These are phyloP conservation scores for Neria commutata DNA, from an alignment of 2,888 invertebrate genomes.

Conservation along the genomic window DNA sequence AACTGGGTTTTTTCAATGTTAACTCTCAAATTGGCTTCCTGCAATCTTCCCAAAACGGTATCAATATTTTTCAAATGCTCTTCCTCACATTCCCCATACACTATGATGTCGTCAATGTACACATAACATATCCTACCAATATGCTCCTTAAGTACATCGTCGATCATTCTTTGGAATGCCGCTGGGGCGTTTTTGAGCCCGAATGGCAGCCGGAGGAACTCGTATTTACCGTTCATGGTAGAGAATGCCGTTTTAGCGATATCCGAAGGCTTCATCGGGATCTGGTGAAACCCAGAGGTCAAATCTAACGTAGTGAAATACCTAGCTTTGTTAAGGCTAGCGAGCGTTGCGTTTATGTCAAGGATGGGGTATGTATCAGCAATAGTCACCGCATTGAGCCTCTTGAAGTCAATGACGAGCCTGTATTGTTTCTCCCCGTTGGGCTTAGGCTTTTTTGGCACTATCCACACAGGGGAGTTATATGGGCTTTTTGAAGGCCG, in stretches of 20 bases:
- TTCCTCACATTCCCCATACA: slow-evolving; percentile 26
- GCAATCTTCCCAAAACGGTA: slow-evolving; percentile 19
- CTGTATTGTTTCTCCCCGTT: slow-evolving; percentile 9
- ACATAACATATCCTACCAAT: slow-evolving; percentile 23
- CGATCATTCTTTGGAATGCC: slow-evolving; percentile 21
- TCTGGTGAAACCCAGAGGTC: slow-evolving; percentile 21
- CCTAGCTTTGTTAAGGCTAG: slow-evolving; percentile 17
- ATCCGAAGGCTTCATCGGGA: slow-evolving; percentile 9
- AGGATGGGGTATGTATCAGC: slow-evolving; percentile 25
- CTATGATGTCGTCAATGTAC: slow-evolving; percentile 31
- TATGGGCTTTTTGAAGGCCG: slow-evolving; percentile 19
- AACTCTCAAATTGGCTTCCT: slow-evolving; percentile 26
- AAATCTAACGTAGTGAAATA: slow-evolving; percentile 19
- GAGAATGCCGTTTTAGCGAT: slow-evolving; percentile 24
- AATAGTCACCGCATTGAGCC: slow-evolving; percentile 20
- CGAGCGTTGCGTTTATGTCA: slow-evolving; percentile 16
- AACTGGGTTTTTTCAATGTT: slow-evolving; percentile 26
- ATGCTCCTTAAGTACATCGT: slow-evolving; percentile 23
- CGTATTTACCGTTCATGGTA: slow-evolving; percentile 19
- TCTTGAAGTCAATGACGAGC: slow-evolving; percentile 22
- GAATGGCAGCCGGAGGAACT: slow-evolving; percentile 22
- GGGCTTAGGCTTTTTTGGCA: slow-evolving; percentile 6
- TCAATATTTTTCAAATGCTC: slow-evolving; percentile 18
- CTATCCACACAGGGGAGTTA: slow-evolving; percentile 14
- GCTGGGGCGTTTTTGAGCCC: slow-evolving; percentile 14